Conservation (phyloP, 1,140 invertebrate genomes). For the Aphaenogaster floridana region DNA sequence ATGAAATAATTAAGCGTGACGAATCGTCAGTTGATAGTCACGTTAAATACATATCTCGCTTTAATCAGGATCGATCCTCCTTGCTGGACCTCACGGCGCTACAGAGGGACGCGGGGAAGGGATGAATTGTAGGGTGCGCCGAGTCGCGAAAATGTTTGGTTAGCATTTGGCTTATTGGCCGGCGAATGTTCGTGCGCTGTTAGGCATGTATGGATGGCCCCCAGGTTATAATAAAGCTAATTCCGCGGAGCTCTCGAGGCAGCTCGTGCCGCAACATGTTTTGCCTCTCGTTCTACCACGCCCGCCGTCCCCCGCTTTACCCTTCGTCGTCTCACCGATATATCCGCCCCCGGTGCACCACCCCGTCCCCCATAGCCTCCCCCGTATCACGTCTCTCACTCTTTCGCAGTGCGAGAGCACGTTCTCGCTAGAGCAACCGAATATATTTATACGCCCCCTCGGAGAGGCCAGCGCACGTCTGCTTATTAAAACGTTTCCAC, state of each 20-base stretch:
- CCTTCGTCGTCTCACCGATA: slow-evolving; percentile 74
- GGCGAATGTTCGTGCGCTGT: slow-evolving; percentile 83
- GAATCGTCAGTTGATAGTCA: slow-evolving; percentile 32
- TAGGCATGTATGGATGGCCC: slow-evolving; percentile 85
- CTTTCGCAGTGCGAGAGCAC: slow-evolving; percentile 2
- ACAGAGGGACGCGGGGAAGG: slow-evolving; percentile 1
- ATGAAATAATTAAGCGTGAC: not conserved
- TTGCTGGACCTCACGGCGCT: slow-evolving; percentile 33
- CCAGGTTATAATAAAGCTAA: slow-evolving; percentile 87
- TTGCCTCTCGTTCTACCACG: slow-evolving; percentile 81
- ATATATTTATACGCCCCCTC: slow-evolving; percentile 82
- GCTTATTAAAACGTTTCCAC: slow-evolving; percentile 85
- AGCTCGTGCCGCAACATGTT: slow-evolving; percentile 86
- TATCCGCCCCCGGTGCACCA: slow-evolving; percentile 58
- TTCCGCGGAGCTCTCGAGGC: slow-evolving; percentile 85
- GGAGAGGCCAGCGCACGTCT: slow-evolving; percentile 76
- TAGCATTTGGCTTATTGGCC: slow-evolving; percentile 83
- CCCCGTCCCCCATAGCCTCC: slow-evolving; percentile 41
- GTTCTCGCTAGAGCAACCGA: slow-evolving; percentile 69
- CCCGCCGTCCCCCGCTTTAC: slow-evolving; percentile 63
- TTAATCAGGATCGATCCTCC: slow-evolving; percentile 70
- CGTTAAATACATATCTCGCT: slow-evolving; percentile 66
- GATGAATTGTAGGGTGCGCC: slow-evolving; percentile 76
- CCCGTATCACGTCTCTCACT: slow-evolving; percentile 50
- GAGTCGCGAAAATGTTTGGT: slow-evolving; percentile 84